Base-by-base conservation (phyloP, 2,113 vertebrate genomes). In the Ceratotherium simum region DNA sequence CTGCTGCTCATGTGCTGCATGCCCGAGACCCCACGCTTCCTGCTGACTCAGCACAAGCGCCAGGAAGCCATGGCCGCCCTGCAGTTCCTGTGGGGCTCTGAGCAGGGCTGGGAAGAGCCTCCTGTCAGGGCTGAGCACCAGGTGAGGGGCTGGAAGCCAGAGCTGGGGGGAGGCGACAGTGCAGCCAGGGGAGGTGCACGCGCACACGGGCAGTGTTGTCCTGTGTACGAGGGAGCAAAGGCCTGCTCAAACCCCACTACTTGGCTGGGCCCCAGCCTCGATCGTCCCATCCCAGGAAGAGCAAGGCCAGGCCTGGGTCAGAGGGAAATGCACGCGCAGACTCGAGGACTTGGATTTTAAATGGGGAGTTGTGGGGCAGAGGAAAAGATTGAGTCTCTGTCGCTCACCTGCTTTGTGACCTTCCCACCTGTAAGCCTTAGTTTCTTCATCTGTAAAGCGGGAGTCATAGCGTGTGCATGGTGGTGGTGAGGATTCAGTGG, bases 11-110 rank as follows among this genome's bases (percentile, higher is more conserved):
- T 99, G 99, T 99, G 98, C 98, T 99, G 99, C 98, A 99, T 99
- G 99, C 99, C 99, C 0, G 99, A 99, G 98, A 99, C 99, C 0
- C 99, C 99, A 0, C 98, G 99, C 21, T 99, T 99, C 98, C 98
- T 99, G 97, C 98, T 99, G 94, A 98, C 98, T 0, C 98, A 67
- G 95, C 99, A 99, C 17, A 99, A 98, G 94, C 96, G 29, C 89
- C 92, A 98, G 0, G 99, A 99, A 96, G 99, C 99, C 0, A 94
- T 99, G 72, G 99, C 99, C 4, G 98, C 99, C 0, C 96, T 99
- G 95, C 98, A 89, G n/a, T 99, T 99, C 97, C 99, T 99, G 92
- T 98, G 99, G 79, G 99, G 99, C 20, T 98, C 99, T 0, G 99
- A 99, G 25, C 99, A 99, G 99, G 99, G 99, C 98, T 99, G 98